Percentiles rank a stretch among this genome's conserved stretches.
Evolutionary conservation across 2,113 vertebrate genomes (phyloP).

Genomic region (Chlorodrepanis virens): DNA sequence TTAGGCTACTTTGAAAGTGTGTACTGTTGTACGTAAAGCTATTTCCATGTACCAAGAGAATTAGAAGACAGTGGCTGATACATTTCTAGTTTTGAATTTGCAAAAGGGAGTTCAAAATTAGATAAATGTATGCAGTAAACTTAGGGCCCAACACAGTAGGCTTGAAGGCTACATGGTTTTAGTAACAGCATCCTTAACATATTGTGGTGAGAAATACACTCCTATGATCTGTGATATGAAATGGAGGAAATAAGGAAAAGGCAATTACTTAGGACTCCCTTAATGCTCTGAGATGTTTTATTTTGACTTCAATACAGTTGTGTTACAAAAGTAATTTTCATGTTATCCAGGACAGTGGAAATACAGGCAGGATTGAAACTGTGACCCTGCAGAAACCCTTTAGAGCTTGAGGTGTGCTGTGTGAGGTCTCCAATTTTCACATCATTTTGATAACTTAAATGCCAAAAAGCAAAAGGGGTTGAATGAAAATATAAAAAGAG

Average conservation of each 20-base stretch:
- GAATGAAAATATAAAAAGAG: slow-evolving; percentile 67
- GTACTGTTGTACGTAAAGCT: not conserved
- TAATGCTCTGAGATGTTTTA: not conserved
- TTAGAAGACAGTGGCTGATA: not conserved
- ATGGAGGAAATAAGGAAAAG: slow-evolving; percentile 66
- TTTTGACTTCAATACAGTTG: not conserved
- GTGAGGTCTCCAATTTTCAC: slow-evolving; percentile 35
- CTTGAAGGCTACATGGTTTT: not conserved
- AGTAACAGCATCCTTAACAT: not conserved
- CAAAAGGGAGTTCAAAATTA: not conserved
- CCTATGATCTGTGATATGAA: slow-evolving; percentile 38
- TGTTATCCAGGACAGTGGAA: not conserved
- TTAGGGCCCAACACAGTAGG: not conserved
- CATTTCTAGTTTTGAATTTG: not conserved
- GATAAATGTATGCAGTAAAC: not conserved
- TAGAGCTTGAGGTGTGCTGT: not conserved
- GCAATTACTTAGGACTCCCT: not conserved
- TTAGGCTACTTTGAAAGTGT: not conserved
- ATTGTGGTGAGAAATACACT: not conserved
- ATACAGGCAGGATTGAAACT: not conserved
- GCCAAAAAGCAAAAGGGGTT: slow-evolving; percentile 64
- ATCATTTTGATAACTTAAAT: slow-evolving; percentile 65
- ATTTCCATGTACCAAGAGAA: not conserved
- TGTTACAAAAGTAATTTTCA: not conserved
- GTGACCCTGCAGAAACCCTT: slow-evolving; percentile 7